Evolutionary conservation across 2,113 vertebrate genomes (phyloP).

Genomic region (Corythoichthys haematopterus): DNA sequence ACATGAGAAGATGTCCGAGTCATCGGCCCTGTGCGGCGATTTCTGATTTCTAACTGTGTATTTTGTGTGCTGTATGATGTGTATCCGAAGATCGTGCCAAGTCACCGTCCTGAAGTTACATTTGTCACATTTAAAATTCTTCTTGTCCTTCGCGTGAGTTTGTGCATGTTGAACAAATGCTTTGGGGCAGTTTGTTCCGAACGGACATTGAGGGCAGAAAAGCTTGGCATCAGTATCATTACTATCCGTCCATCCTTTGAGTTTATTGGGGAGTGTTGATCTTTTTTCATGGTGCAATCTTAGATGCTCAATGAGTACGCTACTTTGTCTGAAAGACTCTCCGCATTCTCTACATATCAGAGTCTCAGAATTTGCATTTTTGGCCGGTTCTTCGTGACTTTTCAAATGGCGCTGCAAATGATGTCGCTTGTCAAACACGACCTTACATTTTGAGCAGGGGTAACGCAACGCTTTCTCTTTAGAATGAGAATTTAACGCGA

Average conservation of each 20-base stretch:
- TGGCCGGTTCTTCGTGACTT: constrained; percentile 83
- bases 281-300: constrained; percentile 84
- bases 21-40: constrained; percentile 17
- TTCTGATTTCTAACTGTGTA: constrained; percentile 38
- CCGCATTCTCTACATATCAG: constrained; percentile 89
- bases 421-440: constrained; percentile 87
- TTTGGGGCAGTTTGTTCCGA: constrained; percentile 89
- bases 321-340: constrained; percentile 83
- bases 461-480: constrained; percentile 81
- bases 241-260: constrained; percentile 78
- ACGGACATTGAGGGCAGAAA: constrained; percentile 90
- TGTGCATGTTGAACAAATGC: constrained; percentile 90
- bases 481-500: constrained; percentile 77
- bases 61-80: constrained; percentile 82
- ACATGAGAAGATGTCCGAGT: constrained; percentile 67
- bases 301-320: constrained; percentile 86
- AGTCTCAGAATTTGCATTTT: constrained; percentile 78
- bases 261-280: constrained; percentile 80
- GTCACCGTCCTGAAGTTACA: constrained; percentile 86
- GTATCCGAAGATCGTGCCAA: constrained; percentile 82
- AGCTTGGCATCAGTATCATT: constrained; percentile 79
- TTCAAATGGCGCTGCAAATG: constrained; percentile 89
- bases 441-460: constrained; percentile 89
- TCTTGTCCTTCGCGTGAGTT: constrained; percentile 90
- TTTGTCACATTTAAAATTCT: constrained; percentile 86